Conservation (phyloP, 2,113 vertebrate species). For the Phylloscopus trochilus region DNA sequence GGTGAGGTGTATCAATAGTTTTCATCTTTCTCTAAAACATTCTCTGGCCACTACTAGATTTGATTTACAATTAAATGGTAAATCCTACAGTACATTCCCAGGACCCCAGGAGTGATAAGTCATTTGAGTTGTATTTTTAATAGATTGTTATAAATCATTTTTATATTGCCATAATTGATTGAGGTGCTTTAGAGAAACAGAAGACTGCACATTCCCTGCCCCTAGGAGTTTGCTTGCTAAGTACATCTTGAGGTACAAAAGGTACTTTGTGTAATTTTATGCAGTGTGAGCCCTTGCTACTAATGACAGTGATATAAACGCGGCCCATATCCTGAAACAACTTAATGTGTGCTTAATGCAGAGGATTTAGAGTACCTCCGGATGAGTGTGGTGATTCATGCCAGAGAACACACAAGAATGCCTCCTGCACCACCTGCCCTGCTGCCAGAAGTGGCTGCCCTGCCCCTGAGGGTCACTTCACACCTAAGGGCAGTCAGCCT, state of each 20-base stretch:
- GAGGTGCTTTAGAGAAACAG: slow-evolving; percentile 54
- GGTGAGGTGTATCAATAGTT: neutral
- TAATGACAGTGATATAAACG: slow-evolving; percentile 46
- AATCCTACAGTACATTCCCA: slow-evolving; percentile 32
- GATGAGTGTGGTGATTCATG: neutral
- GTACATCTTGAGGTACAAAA: slow-evolving; percentile 51
- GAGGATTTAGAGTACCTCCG: neutral
- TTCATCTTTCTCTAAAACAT: neutral
- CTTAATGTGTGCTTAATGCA: slow-evolving; percentile 16
- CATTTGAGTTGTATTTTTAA: slow-evolving; percentile 48
- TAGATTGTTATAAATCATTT: slow-evolving; percentile 61
- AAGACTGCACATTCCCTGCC: slow-evolving; percentile 35
- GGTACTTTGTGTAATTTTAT: slow-evolving; percentile 60
- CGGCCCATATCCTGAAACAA: slow-evolving; percentile 48
- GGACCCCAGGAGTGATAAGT: slow-evolving; percentile 41
- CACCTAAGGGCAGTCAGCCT: neutral
- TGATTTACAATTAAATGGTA: slow-evolving; percentile 39
- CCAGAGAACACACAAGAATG: neutral
- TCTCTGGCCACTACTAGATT: neutral
- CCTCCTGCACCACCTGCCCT: neutral
- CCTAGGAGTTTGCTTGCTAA: slow-evolving; percentile 57
- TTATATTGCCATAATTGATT: slow-evolving; percentile 53
- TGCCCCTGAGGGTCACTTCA: neutral
- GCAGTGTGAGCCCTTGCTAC: slow-evolving; percentile 24
- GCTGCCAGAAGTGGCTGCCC: neutral